phyloP scores from a whole-genome alignment of 2,113 vertebrate species.

The Eurypyga helias region DNA sequence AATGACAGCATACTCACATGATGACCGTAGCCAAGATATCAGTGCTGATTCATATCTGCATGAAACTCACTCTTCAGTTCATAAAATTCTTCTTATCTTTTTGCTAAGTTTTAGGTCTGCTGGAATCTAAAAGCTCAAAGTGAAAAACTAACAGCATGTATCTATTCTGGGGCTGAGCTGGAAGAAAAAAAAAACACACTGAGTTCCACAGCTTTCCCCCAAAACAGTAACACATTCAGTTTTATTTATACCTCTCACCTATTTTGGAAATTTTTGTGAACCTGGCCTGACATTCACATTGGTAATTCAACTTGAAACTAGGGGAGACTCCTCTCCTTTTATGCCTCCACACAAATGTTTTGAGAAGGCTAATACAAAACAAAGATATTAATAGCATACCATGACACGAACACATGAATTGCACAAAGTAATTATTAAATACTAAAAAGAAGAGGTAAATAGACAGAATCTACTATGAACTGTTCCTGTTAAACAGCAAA shows the following conservation, averaged over 20 bases:
- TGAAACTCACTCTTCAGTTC: constrained; percentile 32
- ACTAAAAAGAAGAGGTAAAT: not conserved
- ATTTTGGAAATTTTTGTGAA: constrained; percentile 57
- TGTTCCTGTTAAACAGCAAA: not conserved
- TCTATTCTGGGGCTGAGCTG: constrained; percentile 52
- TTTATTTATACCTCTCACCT: constrained; percentile 59
- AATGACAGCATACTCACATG: constrained; percentile 55
- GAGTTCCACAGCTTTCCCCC: constrained; percentile 52
- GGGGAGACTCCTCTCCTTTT: not conserved
- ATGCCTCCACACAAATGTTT: not conserved
- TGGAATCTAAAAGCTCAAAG: constrained; percentile 34
- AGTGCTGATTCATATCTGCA: constrained; percentile 63
- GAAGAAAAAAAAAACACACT: not conserved
- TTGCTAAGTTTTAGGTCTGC: constrained; percentile 49
- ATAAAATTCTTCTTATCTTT: constrained; percentile 46
- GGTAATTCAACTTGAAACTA: constrained; percentile 1
- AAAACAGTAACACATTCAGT: constrained; percentile 52
- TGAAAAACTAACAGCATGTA: constrained; percentile 54
- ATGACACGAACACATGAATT: not conserved
- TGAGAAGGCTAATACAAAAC: not conserved
- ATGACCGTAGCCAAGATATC: constrained; percentile 34
- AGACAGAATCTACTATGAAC: not conserved
- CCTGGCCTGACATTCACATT: constrained; percentile 22
- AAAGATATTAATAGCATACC: not conserved
- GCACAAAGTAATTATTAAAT: not conserved